These are phyloP conservation scores for Plagodis dolabraria DNA, from an alignment of 2,888 invertebrate species.

Conservation along the genomic window DNA sequence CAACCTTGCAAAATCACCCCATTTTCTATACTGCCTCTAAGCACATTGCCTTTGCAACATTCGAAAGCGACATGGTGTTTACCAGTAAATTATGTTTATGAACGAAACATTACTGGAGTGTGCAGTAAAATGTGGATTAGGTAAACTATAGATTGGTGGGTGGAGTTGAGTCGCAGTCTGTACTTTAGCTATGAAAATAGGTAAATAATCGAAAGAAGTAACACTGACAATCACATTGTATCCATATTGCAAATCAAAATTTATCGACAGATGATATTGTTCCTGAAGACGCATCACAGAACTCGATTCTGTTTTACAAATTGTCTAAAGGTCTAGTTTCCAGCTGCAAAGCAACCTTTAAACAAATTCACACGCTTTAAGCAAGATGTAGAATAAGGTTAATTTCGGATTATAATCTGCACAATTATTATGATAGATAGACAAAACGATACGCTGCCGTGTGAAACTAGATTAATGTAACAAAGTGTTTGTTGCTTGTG, in stretches of 20 bases:
- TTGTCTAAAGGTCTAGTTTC: conserved; percentile 7
- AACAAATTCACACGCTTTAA: conserved; percentile 22
- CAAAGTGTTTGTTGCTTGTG: conserved; percentile 11
- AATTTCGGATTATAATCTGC: conserved; percentile 23
- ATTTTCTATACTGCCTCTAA: conserved; percentile 26
- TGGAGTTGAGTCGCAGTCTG: conserved; percentile 5
- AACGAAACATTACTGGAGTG: conserved; percentile 12
- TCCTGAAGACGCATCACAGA: background rate
- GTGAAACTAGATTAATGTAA: conserved; percentile 31
- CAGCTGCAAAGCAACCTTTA: background rate
- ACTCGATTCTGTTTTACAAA: conserved; percentile 1
- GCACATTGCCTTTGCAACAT: conserved; percentile 22
- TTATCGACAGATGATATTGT: no score
- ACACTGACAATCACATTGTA: no score
- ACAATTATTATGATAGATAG: conserved; percentile 17
- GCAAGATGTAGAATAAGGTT: conserved; percentile 23
- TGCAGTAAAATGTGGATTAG: conserved; percentile 4
- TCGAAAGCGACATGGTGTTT: conserved; percentile 21
- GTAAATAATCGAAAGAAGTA: no score
- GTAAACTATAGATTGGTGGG: conserved; percentile 14
- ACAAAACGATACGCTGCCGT: conserved; percentile 22
- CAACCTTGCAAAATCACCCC: conserved; percentile 32
- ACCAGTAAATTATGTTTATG: conserved; percentile 21
- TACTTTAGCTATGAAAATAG: no score
- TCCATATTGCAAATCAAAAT: no score